phyloP scores from a whole-genome alignment of 2,797 vertebrate genomes.

The Oreochromis grahami region DNA sequence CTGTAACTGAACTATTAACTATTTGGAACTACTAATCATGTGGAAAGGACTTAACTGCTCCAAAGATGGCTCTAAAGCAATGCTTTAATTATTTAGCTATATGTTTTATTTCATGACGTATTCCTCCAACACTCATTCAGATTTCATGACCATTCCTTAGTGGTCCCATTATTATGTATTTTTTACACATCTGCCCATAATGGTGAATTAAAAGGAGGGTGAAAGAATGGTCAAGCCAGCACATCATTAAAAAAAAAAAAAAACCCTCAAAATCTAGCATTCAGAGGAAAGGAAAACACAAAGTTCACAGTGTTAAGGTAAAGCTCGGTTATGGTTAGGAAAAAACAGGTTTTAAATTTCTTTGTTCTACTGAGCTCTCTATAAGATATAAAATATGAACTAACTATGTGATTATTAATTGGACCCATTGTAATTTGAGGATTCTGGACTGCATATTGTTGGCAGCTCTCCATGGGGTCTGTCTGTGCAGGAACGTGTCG shows the following conservation, averaged over 20 bases:
- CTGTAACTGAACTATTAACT: neutral
- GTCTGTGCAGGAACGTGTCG: conserved; percentile 96
- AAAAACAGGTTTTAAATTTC: conserved; percentile 71
- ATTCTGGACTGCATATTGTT: conserved; percentile 96
- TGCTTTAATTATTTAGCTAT: conserved; percentile 38
- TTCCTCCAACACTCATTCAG: conserved; percentile 66
- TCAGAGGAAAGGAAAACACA: conserved; percentile 53
- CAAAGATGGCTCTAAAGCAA: conserved; percentile 17
- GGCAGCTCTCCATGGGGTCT: conserved; percentile 96
- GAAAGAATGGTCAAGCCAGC: conserved; percentile 62
- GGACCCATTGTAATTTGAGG: conserved; percentile 98
- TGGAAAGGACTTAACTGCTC: conserved; percentile 11
- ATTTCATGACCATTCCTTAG: conserved; percentile 69
- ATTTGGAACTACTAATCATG: neutral
- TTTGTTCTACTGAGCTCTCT: conserved; percentile 81
- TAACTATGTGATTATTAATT: conserved; percentile 99
- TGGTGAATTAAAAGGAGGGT: conserved; percentile 64
- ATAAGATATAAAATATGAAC: conserved; percentile 95
- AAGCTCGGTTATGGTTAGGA: conserved; percentile 61
- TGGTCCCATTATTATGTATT: conserved; percentile 71
- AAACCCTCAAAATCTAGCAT: conserved; percentile 49
- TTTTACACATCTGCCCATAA: conserved; percentile 63
- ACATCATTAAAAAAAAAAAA: conserved; percentile 69
- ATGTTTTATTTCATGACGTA: conserved; percentile 53
- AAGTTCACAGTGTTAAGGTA: conserved; percentile 70